phyloP scores from a whole-genome alignment of 2,113 vertebrate species.

The Formicarius rufipectus region DNA sequence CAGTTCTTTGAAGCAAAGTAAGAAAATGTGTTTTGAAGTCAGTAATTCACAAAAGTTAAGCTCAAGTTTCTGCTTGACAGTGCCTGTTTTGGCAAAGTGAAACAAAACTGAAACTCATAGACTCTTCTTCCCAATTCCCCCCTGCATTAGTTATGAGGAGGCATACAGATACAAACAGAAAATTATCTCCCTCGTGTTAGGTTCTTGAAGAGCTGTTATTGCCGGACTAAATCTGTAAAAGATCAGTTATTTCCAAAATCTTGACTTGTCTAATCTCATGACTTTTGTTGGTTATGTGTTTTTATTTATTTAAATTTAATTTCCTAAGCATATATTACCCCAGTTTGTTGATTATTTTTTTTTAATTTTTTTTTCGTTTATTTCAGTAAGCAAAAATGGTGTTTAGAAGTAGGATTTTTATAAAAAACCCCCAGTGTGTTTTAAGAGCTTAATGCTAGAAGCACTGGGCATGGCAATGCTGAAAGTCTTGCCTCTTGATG shows the following conservation, averaged over 20 bases:
- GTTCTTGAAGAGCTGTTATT: background rate
- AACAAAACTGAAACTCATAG: background rate
- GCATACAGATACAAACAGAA: background rate
- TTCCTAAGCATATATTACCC: background rate
- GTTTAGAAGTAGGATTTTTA: background rate
- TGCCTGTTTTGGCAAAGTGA: background rate
- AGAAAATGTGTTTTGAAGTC: background rate
- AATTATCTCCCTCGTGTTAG: background rate
- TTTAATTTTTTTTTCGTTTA: background rate
- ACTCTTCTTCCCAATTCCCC: background rate
- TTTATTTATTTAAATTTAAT: background rate
- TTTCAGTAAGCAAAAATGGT: background rate
- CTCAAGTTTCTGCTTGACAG: background rate
- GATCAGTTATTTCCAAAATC: background rate
- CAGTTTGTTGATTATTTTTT: too few species aligned
- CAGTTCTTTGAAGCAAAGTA: background rate
- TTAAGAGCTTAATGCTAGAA: background rate
- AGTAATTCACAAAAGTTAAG: background rate
- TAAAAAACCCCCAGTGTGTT: rapidly evolving
- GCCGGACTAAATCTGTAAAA: background rate
- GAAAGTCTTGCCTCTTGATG: background rate
- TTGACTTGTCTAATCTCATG: background rate
- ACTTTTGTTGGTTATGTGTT: background rate
- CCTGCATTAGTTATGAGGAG: background rate
- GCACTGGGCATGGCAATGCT: background rate